Evolutionary conservation across 2,888 invertebrate species (phyloP).

Genomic region (Proisotoma minuta): DNA sequence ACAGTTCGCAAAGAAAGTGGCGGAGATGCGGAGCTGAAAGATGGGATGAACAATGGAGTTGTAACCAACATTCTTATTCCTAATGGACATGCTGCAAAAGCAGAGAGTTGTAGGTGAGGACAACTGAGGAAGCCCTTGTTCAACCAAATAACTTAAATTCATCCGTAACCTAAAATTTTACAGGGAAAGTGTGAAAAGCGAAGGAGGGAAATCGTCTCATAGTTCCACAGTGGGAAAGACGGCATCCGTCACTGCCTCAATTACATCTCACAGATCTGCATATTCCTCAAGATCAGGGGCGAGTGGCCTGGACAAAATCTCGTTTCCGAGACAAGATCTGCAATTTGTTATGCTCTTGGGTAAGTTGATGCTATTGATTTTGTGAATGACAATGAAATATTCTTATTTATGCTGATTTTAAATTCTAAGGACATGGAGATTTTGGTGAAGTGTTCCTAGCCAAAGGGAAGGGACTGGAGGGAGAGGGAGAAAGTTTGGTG

Average conservation of each 20-base stretch:
- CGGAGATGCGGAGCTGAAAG: conserved; percentile 59
- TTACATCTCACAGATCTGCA: conserved; percentile 47
- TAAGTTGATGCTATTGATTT: conserved; percentile 44
- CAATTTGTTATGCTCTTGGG: conserved; percentile 58
- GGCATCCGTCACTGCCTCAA: conserved; percentile 43
- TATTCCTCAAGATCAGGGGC: conserved; percentile 52
- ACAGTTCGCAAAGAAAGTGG: conserved; percentile 55
- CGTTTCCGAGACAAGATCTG: conserved; percentile 67
- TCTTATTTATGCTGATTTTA: not conserved
- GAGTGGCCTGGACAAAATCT: conserved; percentile 52
- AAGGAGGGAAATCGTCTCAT: conserved; percentile 44
- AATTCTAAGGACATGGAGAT: conserved; percentile 70
- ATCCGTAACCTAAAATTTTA: conserved; percentile 8
- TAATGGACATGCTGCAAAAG: conserved; percentile 29
- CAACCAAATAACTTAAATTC: not conserved
- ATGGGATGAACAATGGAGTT: conserved; percentile 48
- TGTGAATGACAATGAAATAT: too few species aligned
- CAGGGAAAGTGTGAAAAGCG: conserved; percentile 43
- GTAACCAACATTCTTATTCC: conserved; percentile 29
- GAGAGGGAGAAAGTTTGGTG: conserved; percentile 53
- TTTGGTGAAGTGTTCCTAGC: conserved; percentile 87
- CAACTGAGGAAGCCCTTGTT: not conserved
- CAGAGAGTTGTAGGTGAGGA: conserved; percentile 32
- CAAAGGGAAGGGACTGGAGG: conserved; percentile 54
- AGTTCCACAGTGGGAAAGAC: conserved; percentile 37